These are phyloP conservation scores for Amphipoea oculea DNA, from an alignment of 2,888 invertebrate species.

Conservation along the genomic window DNA sequence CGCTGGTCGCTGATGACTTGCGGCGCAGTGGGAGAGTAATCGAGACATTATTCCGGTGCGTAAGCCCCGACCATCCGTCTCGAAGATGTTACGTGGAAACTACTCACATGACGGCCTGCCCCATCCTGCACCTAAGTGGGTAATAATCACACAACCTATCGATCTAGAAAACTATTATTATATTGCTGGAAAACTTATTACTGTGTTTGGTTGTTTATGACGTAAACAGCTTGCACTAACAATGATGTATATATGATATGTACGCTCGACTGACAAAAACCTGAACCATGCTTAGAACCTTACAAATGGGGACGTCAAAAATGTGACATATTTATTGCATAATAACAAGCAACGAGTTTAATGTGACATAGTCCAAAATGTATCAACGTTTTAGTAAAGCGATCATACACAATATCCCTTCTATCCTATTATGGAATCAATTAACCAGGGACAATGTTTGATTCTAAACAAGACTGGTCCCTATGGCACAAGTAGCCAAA, in stretches of 20 bases:
- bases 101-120: conserved; percentile 72
- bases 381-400: background rate
- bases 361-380: background rate
- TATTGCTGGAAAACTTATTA: conserved; percentile 19
- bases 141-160: conserved; percentile 61
- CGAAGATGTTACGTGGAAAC: conserved; percentile 79
- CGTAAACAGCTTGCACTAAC: background rate
- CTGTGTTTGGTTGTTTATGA: background rate
- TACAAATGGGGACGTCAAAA: background rate
- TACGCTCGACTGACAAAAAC: background rate
- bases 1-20: conserved; percentile 62
- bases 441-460: background rate
- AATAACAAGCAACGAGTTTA: background rate
- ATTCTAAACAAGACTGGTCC: background rate
- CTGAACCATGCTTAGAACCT: background rate
- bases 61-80: conserved; percentile 79
- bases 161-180: conserved; percentile 37
- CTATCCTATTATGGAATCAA: background rate
- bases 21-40: conserved; percentile 73
- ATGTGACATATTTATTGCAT: background rate
- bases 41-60: conserved; percentile 85
- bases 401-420: background rate
- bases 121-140: conserved; percentile 62
- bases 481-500: background rate
- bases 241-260: background rate